Evolutionary conservation across 2,888 invertebrate genomes (phyloP), one percentile per base, ranked within the genome.

Genomic region (Lasioglossum marginatum): DNA sequence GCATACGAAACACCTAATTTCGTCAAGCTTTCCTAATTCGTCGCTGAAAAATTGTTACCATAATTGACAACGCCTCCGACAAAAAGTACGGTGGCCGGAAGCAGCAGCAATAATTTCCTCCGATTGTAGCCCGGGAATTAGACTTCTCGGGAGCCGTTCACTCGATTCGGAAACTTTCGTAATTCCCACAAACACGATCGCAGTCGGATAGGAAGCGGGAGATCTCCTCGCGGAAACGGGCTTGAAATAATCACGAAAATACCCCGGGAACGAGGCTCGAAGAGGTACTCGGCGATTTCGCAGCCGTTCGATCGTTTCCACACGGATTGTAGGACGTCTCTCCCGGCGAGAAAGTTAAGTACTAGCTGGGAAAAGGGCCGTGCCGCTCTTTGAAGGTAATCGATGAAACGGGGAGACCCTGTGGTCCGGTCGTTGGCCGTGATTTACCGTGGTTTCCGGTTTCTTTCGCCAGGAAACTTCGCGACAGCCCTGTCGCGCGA

Each of bases 321-420:
- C 83, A 43, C 27, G 77, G 45, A 79, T 75, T 81, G 74, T 37
- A 66, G 52, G 71, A 77, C 43, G 83, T 60, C 31, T 27, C 31
- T 78, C 60, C 60, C 72, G 72, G 63, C 34, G 45, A 79, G 75
- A 72, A 88, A 83, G 90, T 89, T 87, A 73, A 88, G 79, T 73
- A 77, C 43, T 72, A 43, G n/a, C 74, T 14, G 48, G 79, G 45
- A 85, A 87, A 88, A 82, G 70, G 72, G 71, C 78, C 43, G 48
- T 40, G 60, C 27, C 43, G 60, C 76, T 37, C 88, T 74, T 82
- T 81, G 88, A 89, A 74, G 60, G 82, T 76, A 82, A 90, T 84
- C 88, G 85, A 88, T 88, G 78, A 85, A 79, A 76, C 40, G 66
- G 60, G 88, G 72, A 78, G 85, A 88, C 74, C 66, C 34, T 48